These are phyloP conservation scores for Neoarius graeffei DNA, from an alignment of 2,113 vertebrate species.

Conservation along the genomic window DNA sequence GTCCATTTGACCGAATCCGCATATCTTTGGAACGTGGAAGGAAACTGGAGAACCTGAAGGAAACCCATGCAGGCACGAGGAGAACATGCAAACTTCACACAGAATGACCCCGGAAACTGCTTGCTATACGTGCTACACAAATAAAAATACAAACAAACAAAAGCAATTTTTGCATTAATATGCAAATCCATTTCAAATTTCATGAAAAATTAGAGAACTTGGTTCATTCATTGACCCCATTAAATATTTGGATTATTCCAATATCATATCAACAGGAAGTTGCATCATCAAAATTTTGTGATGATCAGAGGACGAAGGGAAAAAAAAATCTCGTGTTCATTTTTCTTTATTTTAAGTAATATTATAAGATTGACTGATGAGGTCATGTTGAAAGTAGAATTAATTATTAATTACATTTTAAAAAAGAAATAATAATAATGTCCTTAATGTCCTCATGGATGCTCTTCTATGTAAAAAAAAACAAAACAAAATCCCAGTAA, in stretches of 20 bases:
- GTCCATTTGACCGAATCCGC: too few species aligned
- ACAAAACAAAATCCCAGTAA: background rate
- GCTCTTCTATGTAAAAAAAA: background rate
- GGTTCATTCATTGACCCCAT: background rate
- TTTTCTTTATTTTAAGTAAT: background rate
- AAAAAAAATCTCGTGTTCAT: background rate
- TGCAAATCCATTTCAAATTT: background rate
- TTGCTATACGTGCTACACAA: too few species aligned
- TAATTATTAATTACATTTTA: background rate
- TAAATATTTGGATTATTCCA: background rate
- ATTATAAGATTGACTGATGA: background rate
- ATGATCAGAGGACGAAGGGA: background rate
- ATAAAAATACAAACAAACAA: too few species aligned
- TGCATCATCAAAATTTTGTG: background rate
- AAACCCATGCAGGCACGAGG: too few species aligned
- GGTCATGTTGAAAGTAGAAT: background rate
- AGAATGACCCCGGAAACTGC: too few species aligned
- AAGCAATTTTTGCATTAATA: too few species aligned
- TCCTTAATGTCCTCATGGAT: background rate
- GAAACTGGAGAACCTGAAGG: too few species aligned
- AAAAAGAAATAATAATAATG: background rate
- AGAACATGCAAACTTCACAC: too few species aligned
- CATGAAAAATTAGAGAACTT: background rate
- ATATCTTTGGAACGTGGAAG: too few species aligned
- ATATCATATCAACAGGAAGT: background rate